Evolutionary conservation across 1,140 invertebrate genomes (phyloP).

Genomic region (Leptinotarsa undecemlineata): DNA sequence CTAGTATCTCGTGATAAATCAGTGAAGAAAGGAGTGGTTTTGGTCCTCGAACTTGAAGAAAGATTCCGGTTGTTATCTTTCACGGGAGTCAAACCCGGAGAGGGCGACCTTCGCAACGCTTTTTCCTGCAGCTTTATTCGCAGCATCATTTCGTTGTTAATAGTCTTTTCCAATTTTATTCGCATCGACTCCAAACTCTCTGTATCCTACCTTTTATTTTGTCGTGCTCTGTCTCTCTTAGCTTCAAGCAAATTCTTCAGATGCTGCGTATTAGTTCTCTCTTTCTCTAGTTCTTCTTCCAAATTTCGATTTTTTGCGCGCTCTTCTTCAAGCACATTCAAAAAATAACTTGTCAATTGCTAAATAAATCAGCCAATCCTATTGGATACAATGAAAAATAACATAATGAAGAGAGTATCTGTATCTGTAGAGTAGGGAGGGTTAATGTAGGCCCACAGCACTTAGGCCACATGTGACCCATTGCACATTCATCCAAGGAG

Average conservation of each 20-base stretch:
- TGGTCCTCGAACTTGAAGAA: neutral
- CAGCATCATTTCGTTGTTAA: conserved; percentile 11
- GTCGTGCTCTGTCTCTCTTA: conserved; percentile 22
- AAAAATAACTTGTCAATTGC: too few relatives aligned
- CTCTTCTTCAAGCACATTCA: conserved; percentile 20
- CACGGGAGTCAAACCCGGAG: neutral
- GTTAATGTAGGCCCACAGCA: too few relatives aligned
- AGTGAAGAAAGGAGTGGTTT: neutral
- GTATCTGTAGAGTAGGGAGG: too few relatives aligned
- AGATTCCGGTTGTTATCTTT: neutral
- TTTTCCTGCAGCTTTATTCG: conserved; percentile 8
- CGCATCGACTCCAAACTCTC: conserved; percentile 18
- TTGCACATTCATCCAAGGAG: too few relatives aligned
- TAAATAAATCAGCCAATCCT: too few relatives aligned
- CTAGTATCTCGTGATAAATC: conserved; percentile 6
- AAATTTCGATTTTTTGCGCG: conserved; percentile 21
- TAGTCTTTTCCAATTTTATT: conserved; percentile 17
- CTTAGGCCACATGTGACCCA: too few relatives aligned
- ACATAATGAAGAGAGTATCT: too few relatives aligned
- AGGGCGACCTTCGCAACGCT: neutral
- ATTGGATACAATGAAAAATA: too few relatives aligned
- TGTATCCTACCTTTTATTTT: conserved; percentile 15
- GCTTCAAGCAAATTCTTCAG: conserved; percentile 24
- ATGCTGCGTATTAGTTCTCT: conserved; percentile 18
- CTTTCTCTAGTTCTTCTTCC: conserved; percentile 31